Evolutionary conservation across 2,113 vertebrate genomes (phyloP), one percentile per base, ranked within the genome.

Genomic region (Clupea harengus): DNA sequence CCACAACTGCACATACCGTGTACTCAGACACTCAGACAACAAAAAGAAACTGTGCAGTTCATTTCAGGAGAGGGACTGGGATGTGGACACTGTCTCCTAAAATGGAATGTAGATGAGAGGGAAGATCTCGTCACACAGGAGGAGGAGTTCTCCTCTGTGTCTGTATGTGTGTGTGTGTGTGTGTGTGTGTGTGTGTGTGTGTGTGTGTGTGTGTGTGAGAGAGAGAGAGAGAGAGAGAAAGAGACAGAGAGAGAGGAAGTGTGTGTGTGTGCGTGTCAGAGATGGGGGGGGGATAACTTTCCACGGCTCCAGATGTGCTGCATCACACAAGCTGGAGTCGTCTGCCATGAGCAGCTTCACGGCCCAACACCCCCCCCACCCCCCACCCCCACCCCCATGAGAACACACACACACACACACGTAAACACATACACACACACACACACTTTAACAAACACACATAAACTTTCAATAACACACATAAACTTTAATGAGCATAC

Each of bases 11-110:
- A 75, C 28, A 32, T 64, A 64, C 20, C 11, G 25, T 39, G 72
- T 50, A 18, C 72, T 45, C 46, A 57, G 15, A 49, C 84, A 18
- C 28, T 45, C 52, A 17, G 13, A 54, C 78, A 44, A 47, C 45
- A 64, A 10, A 44, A 84, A 11, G 22, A 39, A 39, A 54, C 18
- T 54, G 47, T 49, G 52, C 17, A 54, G 52, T 54, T 54, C 52
- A 54, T 54, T 54, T 54, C 52, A 45, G 78, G 83, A 47, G 78
- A 67, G n/a, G 25, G 67, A 75, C 25, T 11, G 67, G 92, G 91
- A 92, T 89, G 90, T 90, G 90, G 86, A 86, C 83, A 81, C 88
- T 91, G 89, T 90, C 87, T 94, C 92, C 89, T 92, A 91, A 93
- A 92, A 94, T 92, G 89, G 92, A 89, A 85, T 87, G 92, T 88